Evolutionary conservation across 2,797 vertebrate genomes (phyloP), one percentile per base, ranked within the genome.

Genomic region (Pangasius macronema): DNA sequence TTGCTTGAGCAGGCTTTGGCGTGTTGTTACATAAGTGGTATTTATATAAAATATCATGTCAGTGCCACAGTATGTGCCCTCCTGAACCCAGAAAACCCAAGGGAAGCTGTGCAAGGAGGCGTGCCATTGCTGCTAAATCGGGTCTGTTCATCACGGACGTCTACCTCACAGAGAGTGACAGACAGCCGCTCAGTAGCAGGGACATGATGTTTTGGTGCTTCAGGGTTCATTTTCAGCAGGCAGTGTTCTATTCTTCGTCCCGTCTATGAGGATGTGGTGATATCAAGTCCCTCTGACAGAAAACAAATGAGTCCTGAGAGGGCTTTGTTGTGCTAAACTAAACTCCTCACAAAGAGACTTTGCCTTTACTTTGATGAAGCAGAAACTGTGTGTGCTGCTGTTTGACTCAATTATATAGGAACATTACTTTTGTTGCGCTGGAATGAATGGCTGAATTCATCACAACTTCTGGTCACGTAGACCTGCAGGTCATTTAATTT

Each of bases 11-110:
- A 84, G 81, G 42, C 22, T 4, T 42, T 30, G 79, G 14, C 49
- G 27, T 79, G 76, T 33, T 85, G 75, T 89, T 91, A 86, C 30
- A 72, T 88, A 91, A 88, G 75, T 88, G 87, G 33, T 57, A 91
- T 88, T 89, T 89, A 53, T 46, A 81, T 49, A 53, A 86, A 91
- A 89, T 89, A 80, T 51, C 81, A 86, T 11, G 27, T 42, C 61
- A 27, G 77, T 87, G 67, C 73, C 3, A 65, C 85, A 76, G 85
- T 0, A 55, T 33, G 39, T 88, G 79, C 8, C 72, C 73, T 88
- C 72, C 61, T 88, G 51, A 84, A 81, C 80, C 46, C 13, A 18
- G 2, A 33, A 20, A 53, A 2, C 85, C 73, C 73, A 22, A 27
- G 73, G 57, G 55, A 59, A 51, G 77, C 46, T 53, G 27, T 61